Base-by-base conservation (phyloP, 2,888 invertebrate species). In the Platynereis dumerilii region DNA sequence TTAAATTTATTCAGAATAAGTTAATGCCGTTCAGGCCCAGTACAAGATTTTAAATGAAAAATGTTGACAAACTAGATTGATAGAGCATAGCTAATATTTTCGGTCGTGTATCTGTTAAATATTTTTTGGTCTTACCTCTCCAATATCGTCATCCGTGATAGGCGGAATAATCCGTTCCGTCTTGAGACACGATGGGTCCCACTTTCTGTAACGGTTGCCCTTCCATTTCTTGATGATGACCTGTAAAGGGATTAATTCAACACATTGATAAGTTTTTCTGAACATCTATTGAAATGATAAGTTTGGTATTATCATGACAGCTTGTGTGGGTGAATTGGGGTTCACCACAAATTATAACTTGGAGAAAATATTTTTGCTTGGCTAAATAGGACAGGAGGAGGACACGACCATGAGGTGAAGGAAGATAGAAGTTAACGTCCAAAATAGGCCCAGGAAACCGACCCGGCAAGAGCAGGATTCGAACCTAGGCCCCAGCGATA, bases 151-250 rank as follows among this genome's bases (percentile, higher is more conserved):
- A 58, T 77, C 75, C n/a, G 74, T 70, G 10, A 71, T 64, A 28
- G 70, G 64, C 22, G 63, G 65, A 52, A 66, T 62, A 20, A 63
- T 86, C 92, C 56, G 58, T 15, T 70, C 71, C n/a, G 68, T 53
- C 26, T 67, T 68, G 20, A 71, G 66, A 24, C 76, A 67, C n/a
- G 67, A 69, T 2, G 67, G 52, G 28, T 79, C 80, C 91, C 91
- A 94, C 55, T 87, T 87, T 80, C 91, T 91, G 80, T 92, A 94
- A 45, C 89, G 87, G 3, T 89, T 84, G 42, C 91, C 91, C 78
- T 90, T 89, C 87, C 88, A 88, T 63, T 86, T 84, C 81, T 88
- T 89, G 0, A 83, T 74, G n/a, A 85, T 79, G 34, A 85, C 85
- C 69, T 78, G 73, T 58, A 69, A 68, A n/a, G n/a, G n/a, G n/a